Evolutionary conservation across 2,888 invertebrate species (phyloP).

Genomic region (Phragmatobia fuliginosa): DNA sequence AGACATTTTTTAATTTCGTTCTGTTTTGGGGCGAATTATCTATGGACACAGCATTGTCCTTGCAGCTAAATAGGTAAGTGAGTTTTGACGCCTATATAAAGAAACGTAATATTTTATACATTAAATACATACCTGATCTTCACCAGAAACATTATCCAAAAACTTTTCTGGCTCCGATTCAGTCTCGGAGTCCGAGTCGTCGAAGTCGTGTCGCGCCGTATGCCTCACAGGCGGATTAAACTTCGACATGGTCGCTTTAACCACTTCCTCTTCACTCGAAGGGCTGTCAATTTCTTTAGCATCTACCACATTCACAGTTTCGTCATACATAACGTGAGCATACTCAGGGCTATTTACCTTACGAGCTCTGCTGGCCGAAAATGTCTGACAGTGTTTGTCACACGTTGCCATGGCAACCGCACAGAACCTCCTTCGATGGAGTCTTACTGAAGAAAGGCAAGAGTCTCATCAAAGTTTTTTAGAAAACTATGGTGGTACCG

Average conservation of each 20-base stretch:
- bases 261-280: slow-evolving; percentile 68
- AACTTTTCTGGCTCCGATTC: slow-evolving; percentile 76
- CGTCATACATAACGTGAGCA: slow-evolving; percentile 85
- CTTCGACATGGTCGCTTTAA: slow-evolving; percentile 76
- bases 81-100: not conserved
- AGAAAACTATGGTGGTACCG: slow-evolving; percentile 51
- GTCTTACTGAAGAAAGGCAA: slow-evolving; percentile 59
- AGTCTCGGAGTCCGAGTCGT: slow-evolving; percentile 78
- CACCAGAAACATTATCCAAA: slow-evolving; percentile 63
- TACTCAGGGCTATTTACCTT: slow-evolving; percentile 42
- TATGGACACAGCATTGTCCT: no score
- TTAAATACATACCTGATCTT: slow-evolving; percentile 65
- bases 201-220: slow-evolving; percentile 79
- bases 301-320: slow-evolving; percentile 85
- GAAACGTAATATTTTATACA: not conserved
- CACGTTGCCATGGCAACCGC: slow-evolving; percentile 77
- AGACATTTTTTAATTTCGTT: no score
- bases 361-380: slow-evolving; percentile 55
- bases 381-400: slow-evolving; percentile 83
- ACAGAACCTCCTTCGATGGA: slow-evolving; percentile 59
- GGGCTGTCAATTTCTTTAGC: slow-evolving; percentile 86
- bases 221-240: slow-evolving; percentile 80
- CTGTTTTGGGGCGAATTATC: no score
- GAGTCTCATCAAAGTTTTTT: slow-evolving; percentile 41
- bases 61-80: no score